Evolutionary conservation across 1,140 invertebrate species (phyloP).

Genomic region (Melanaphis sacchari): DNA sequence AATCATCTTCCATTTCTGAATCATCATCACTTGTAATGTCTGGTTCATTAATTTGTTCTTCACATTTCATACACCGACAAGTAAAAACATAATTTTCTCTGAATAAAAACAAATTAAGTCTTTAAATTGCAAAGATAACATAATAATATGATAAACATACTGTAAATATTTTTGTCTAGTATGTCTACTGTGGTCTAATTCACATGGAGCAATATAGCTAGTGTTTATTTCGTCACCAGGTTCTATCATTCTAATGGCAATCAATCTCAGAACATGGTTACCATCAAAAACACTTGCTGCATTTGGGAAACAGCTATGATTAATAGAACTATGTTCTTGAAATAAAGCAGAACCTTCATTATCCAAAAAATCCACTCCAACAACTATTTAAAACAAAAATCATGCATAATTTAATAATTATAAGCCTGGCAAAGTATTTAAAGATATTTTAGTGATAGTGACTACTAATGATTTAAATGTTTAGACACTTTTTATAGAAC

Average conservation of each 20-base stretch:
- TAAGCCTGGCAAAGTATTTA: background rate
- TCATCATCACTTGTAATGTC: slow-evolving; percentile 83
- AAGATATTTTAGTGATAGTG: background rate
- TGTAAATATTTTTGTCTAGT: slow-evolving; percentile 78
- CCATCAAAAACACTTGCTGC: slow-evolving; percentile 84
- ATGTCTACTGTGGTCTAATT: slow-evolving; percentile 79
- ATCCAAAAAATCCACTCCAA: slow-evolving; percentile 88
- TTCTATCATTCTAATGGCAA: slow-evolving; percentile 77
- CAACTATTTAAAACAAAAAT: slow-evolving; percentile 68
- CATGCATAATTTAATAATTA: background rate
- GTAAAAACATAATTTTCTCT: slow-evolving; percentile 88
- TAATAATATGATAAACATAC: slow-evolving; percentile 63
- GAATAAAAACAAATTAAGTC: slow-evolving; percentile 59
- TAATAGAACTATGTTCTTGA: slow-evolving; percentile 82
- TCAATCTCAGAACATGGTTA: slow-evolving; percentile 81
- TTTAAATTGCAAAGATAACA: background rate
- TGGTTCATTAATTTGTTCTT: slow-evolving; percentile 74
- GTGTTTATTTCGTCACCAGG: slow-evolving; percentile 89
- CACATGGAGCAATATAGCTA: slow-evolving; percentile 89
- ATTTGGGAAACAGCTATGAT: slow-evolving; percentile 93
- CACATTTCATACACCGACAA: slow-evolving; percentile 83
- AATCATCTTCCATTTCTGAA: slow-evolving; percentile 70
- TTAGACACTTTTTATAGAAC: no score
- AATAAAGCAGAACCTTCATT: slow-evolving; percentile 94
- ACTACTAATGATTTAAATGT: background rate